Evolutionary conservation across 1,140 invertebrate genomes (phyloP), one percentile per base, ranked within the genome.

Genomic region (Rhagoletis zephyria): DNA sequence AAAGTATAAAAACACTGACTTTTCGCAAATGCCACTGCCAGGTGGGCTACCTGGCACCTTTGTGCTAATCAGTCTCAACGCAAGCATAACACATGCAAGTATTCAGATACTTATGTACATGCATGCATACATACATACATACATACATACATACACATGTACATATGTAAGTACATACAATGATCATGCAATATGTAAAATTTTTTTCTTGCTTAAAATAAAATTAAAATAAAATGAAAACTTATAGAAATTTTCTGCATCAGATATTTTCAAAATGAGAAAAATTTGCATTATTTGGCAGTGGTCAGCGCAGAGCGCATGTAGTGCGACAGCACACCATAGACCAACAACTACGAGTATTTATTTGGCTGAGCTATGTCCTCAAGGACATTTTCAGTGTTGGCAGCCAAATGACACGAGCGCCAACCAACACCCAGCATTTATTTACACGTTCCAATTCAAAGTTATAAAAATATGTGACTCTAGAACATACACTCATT

Each of bases 181-280:
- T 12, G 40, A 14, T 74, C 16, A 7, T 12, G 40, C 10, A 48
- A 45, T 42, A 42, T 30, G 67, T 42, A 42, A 12, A n/a, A 2
- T 48, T 45, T 45, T 70, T 48, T 19, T 67, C 30, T 30, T 16
- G 67, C n/a, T 81, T 56, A 7, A 67, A 63, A 63, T 63, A 14
- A 63, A 81, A 81, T 81, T 81, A 7, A 67, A 63, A 63, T 63
- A 14, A 63, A 81, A 81, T 81, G 51, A 5, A 19, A n/a, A 81
- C 74, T 56, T 81, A 7, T 19, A 81, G n/a, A 56, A 51, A 81
- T 81, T 81, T 81, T 81, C 74, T 81, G 74, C 74, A 81, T 81
- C 48, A 42, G 12, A 56, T 51, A 81, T 81, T 56, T 56, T 59
- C n/a, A 81, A 81, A 81, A 81, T 81, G 45, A 19, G 74, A 81